Percentiles rank a stretch among this genome's conserved stretches.
Evolutionary conservation across 2,888 invertebrate species (phyloP).

Genomic region (Apodemia zela): DNA sequence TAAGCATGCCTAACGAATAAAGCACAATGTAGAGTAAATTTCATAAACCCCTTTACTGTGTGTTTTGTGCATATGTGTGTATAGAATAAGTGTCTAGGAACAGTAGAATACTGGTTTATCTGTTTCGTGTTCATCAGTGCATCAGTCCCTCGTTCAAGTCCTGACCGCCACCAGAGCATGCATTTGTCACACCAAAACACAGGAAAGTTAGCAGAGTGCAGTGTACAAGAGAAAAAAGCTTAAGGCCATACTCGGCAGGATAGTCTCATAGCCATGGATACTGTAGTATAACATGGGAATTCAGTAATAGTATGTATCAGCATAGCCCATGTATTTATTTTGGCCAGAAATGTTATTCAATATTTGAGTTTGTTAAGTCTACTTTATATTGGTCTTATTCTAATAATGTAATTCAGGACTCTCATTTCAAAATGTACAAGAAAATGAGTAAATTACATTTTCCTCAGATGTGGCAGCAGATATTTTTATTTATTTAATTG

Average conservation of each 20-base stretch:
- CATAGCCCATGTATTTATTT: no score
- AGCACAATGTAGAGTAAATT: neutral
- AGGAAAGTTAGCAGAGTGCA: constrained; percentile 63
- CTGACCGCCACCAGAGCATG: constrained; percentile 71
- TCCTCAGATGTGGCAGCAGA: no score
- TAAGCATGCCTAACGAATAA: neutral
- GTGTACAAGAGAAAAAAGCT: constrained; percentile 35
- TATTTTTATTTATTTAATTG: no score
- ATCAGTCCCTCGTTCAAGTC: constrained; percentile 76
- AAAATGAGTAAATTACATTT: no score
- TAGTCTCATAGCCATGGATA: no score
- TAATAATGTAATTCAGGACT: no score
- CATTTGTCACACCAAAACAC: constrained; percentile 67
- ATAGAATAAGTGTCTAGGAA: constrained; percentile 27
- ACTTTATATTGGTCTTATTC: no score
- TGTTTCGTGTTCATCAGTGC: constrained; percentile 50
- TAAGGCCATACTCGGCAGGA: neutral
- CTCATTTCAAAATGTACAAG: no score
- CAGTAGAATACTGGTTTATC: constrained; percentile 26
- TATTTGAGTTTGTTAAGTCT: no score
- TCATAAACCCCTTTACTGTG: constrained; percentile 25
- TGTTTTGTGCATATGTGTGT: constrained; percentile 1
- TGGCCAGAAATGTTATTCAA: no score
- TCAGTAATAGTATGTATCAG: no score
- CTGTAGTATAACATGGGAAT: no score